Evolutionary conservation across 2,888 invertebrate species (phyloP).

Genomic region (Eupithecia centaureata): DNA sequence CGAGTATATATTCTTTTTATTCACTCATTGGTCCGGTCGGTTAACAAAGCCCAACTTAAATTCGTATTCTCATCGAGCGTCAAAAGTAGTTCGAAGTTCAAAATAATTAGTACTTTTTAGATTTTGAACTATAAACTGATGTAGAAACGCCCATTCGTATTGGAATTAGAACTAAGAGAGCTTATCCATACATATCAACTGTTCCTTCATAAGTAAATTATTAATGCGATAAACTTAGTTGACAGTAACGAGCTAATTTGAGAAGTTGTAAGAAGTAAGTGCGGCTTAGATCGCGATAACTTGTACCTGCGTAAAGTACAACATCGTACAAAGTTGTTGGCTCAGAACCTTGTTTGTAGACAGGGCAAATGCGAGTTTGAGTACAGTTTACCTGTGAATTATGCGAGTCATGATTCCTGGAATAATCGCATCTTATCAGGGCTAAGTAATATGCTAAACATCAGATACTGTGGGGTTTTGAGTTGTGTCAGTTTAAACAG

Average conservation of each 20-base stretch:
- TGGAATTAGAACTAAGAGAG: not conserved
- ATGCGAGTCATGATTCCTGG: constrained; percentile 5
- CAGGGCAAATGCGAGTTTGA: constrained; percentile 19
- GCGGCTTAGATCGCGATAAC: constrained; percentile 6
- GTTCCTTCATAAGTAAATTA: not conserved
- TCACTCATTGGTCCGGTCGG: too few species aligned
- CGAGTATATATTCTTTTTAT: too few species aligned
- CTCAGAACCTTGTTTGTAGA: constrained; percentile 17
- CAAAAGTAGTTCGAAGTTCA: too few species aligned
- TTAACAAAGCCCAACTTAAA: too few species aligned
- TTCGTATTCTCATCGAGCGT: too few species aligned
- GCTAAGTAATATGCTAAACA: not conserved
- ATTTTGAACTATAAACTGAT: too few species aligned
- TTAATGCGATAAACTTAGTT: constrained; percentile 20
- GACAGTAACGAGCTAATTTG: constrained; percentile 25
- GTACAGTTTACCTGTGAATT: constrained; percentile 13
- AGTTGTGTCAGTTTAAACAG: too few species aligned
- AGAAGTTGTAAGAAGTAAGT: constrained; percentile 23
- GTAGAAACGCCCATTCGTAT: not conserved
- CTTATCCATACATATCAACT: not conserved
- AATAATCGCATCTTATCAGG: constrained; percentile 2
- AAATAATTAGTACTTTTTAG: too few species aligned
- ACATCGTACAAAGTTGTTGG: constrained; percentile 16
- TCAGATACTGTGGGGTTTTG: not conserved
- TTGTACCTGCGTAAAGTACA: constrained; percentile 1